Base-by-base conservation (phyloP, 2,113 vertebrate species). In the Oreochromis tanganicae region DNA sequence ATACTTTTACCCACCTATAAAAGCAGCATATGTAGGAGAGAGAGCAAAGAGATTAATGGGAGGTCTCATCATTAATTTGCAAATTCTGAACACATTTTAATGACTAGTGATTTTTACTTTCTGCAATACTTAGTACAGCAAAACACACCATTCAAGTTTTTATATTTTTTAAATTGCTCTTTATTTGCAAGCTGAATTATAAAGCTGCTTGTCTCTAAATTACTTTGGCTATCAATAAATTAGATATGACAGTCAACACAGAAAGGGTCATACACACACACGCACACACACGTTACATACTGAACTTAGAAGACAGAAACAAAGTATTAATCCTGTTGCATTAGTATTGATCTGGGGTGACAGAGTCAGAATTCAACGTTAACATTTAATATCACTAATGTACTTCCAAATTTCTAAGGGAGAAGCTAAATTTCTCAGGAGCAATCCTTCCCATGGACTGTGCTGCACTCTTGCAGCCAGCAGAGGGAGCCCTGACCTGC, bases 401-500 rank as follows among this genome's bases (percentile, higher is more conserved):
- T 59, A 61, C 57, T 61, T 61, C 29, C 19, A 61, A 61, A 34
- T 61, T 61, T 61, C 29, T 61, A 61, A 12, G 17, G 27, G 29
- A 46, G 5, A 50, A 21, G 11, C 21, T 3, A 38, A 50, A 34
- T 36, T 59, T 16, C 56, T 12, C 4, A 73, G 9, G 5, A 43
- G 7, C 63, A 14, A 57, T 34, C 9, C 6, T 68, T 29, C 9
- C 5, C 8, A 50, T 14, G 41, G 36, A 14, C 32, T 90, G 92
- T 43, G 27, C 61, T 93, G 19, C 43, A 24, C 50, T 16, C 3
- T 4, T 21, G 19, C 48, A 8, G 61, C 95, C 95, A 93, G 91
- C 83, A 95, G 95, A 87, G 87, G 93, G 95, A 24, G 94, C 63
- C 36, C 94, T 91, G 66, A 83, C 80, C 79, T 48, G 2, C 87